phyloP scores from a whole-genome alignment of 2,113 vertebrate genomes.

The Myodes glareolus region DNA sequence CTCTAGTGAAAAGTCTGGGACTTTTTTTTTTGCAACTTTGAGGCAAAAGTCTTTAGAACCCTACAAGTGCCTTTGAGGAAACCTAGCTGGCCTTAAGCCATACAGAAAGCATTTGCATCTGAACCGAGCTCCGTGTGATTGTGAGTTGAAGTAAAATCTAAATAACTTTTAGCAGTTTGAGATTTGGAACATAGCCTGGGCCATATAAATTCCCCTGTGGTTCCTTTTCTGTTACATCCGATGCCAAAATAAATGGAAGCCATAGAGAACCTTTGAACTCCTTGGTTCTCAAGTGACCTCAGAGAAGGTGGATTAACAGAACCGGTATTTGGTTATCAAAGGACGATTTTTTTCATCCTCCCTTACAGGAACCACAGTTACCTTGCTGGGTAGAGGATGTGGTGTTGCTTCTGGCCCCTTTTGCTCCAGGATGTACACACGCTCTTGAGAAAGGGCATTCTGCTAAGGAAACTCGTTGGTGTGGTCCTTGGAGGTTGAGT shows the following conservation, averaged over 20 bases:
- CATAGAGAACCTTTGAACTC: constrained; percentile 69
- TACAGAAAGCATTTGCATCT: constrained; percentile 76
- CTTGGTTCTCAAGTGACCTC: constrained; percentile 69
- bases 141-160: constrained; percentile 78
- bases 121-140: constrained; percentile 79
- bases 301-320: constrained; percentile 64
- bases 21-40: constrained; percentile 56
- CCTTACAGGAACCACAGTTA: neutral
- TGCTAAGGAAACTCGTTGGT: neutral
- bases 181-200: constrained; percentile 80
- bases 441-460: neutral
- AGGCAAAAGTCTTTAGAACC: constrained; percentile 65
- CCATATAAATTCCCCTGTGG: constrained; percentile 56
- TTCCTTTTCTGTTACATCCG: constrained; percentile 69
- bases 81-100: constrained; percentile 62
- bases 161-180: constrained; percentile 80
- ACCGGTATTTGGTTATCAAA: constrained; percentile 48
- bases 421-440: accelerated
- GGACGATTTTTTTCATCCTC: neutral
- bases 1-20: constrained; percentile 72
- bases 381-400: neutral
- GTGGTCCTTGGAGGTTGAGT: neutral
- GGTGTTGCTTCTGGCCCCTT: neutral
- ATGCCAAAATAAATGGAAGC: constrained; percentile 77
- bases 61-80: constrained; percentile 63